A percentile compares a stretch with the other conserved stretches of the same genome.
These are phyloP conservation scores for Scaptomyza cyrtandrae DNA, from an alignment of 2,888 invertebrate genomes.

Conservation along the genomic window DNA sequence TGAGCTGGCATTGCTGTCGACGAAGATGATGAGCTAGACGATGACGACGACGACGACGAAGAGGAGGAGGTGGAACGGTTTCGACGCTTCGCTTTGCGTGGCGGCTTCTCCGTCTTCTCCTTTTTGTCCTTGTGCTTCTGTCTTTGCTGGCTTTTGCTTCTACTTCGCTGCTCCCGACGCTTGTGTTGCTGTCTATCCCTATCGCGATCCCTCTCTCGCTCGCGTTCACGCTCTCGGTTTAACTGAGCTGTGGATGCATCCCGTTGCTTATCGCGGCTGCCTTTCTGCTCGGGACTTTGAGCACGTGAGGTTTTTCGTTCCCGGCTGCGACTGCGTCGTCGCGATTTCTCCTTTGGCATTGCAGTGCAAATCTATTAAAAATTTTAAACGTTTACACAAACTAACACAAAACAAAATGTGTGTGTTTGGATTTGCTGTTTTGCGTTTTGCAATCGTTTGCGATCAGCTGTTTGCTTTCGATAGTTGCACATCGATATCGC, in stretches of 20 bases:
- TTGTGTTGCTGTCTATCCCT: conserved; percentile 17
- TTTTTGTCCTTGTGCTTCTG: background rate
- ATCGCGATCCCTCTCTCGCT: conserved; percentile 24
- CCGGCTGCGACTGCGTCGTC: conserved; percentile 47
- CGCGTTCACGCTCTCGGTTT: conserved; percentile 17
- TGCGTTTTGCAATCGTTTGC: background rate
- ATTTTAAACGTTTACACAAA: conserved; percentile 34
- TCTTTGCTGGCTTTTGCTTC: conserved; percentile 14
- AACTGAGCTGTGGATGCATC: conserved; percentile 5
- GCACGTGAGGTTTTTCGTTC: conserved; percentile 28
- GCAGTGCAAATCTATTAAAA: background rate
- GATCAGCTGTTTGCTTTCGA: conserved; percentile 50
- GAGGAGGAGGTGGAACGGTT: conserved; percentile 37
- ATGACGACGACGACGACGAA: conserved; percentile 27
- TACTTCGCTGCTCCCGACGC: conserved; percentile 24
- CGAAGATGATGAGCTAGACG: conserved; percentile 6
- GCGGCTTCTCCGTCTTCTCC: conserved; percentile 4
- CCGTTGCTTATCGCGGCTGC: conserved; percentile 20
- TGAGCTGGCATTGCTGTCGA: background rate
- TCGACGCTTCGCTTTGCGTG: conserved; percentile 22
- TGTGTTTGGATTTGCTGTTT: background rate
- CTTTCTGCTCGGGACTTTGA: conserved; percentile 24
- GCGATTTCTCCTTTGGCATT: conserved; percentile 66
- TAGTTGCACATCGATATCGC: conserved; percentile 3
- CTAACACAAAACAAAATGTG: conserved; percentile 8